These are phyloP conservation scores for Urosaurus nigricauda DNA, from an alignment of 2,797 vertebrate species.

Conservation along the genomic window DNA sequence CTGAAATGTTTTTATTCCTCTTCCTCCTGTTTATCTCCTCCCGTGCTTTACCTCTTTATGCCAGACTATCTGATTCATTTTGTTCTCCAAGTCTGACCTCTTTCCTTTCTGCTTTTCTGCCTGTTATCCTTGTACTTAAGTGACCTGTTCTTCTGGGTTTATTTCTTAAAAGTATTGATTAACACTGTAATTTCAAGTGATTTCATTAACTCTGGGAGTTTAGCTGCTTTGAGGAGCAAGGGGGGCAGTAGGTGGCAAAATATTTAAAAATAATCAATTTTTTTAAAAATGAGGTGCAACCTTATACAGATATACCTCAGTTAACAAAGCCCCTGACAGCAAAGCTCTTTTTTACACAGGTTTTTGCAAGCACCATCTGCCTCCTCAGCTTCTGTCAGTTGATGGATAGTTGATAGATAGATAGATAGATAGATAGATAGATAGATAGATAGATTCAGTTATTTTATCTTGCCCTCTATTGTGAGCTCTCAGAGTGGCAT, in stretches of 20 bases:
- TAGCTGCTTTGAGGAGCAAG: neutral
- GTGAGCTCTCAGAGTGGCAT: too few species aligned
- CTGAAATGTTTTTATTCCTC: neutral
- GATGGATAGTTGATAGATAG: too few species aligned
- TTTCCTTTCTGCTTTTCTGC: neutral
- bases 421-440: too few species aligned
- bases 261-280: neutral
- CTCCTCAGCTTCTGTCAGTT: too few species aligned
- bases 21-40: slow-evolving; percentile 4
- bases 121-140: slow-evolving; percentile 16
- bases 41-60: neutral
- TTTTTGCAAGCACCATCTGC: too few species aligned
- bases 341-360: too few species aligned
- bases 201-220: slow-evolving; percentile 8
- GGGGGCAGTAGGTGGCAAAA: neutral
- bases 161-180: slow-evolving; percentile 5
- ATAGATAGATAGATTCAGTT: too few species aligned
- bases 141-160: slow-evolving; percentile 1
- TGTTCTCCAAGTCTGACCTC: slow-evolving; percentile 24
- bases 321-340: too few species aligned
- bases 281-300: neutral
- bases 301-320: too few species aligned
- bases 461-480: too few species aligned
- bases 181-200: neutral
- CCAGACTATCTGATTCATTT: slow-evolving; percentile 31